Percentiles rank a stretch among this genome's conserved stretches.
These are phyloP conservation scores for Cephus rjabovi DNA, from an alignment of 2,888 invertebrate species.

Conservation along the genomic window DNA sequence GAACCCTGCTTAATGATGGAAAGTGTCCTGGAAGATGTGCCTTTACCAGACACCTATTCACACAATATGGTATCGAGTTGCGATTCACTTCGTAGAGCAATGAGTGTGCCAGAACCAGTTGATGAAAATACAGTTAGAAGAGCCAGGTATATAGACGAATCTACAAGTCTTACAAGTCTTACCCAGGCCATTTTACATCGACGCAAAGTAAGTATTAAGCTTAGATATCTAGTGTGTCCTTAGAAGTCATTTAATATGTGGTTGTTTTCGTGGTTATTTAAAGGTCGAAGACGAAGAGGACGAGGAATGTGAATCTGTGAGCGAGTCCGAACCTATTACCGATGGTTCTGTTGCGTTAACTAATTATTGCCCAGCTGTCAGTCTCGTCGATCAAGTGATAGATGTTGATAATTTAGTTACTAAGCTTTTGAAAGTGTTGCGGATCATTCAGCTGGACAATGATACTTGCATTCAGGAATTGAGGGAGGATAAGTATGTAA, in stretches of 20 bases:
- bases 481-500: constrained; percentile 73
- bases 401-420: constrained; percentile 82
- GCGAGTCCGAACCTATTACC: constrained; percentile 67
- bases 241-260: neutral
- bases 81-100: constrained; percentile 64
- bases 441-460: constrained; percentile 80
- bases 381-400: constrained; percentile 79
- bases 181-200: constrained; percentile 82
- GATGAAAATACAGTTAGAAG: constrained; percentile 49
- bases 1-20: constrained; percentile 87
- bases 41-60: constrained; percentile 74
- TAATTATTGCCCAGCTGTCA: constrained; percentile 71
- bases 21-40: constrained; percentile 77
- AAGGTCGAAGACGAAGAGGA: constrained; percentile 63
- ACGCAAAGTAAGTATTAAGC: constrained; percentile 67
- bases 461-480: constrained; percentile 75
- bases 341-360: constrained; percentile 61
- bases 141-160: constrained; percentile 69
- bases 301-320: constrained; percentile 59
- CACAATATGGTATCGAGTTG: constrained; percentile 77
- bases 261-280: neutral
- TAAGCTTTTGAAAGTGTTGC: constrained; percentile 77
- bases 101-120: constrained; percentile 59
- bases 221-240: constrained; percentile 6
- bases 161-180: constrained; percentile 76